These are phyloP conservation scores for Oscheius onirici DNA, from an alignment of 2,888 invertebrate species.

Conservation along the genomic window DNA sequence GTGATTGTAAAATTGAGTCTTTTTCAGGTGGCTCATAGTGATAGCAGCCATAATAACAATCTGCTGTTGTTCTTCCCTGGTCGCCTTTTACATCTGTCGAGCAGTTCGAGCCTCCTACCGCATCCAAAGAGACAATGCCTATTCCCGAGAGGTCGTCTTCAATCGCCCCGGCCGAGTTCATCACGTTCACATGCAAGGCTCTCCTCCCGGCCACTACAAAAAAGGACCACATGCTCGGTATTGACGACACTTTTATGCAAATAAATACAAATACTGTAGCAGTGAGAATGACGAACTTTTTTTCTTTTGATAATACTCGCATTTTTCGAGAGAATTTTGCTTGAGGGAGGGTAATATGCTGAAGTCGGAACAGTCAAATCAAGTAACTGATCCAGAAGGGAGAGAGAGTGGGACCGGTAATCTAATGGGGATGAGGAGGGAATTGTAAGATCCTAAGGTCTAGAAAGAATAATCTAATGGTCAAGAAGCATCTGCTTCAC, in stretches of 20 bases:
- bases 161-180: slow-evolving; percentile 51
- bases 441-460: slow-evolving; percentile 25
- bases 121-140: slow-evolving; percentile 44
- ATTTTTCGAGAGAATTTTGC: slow-evolving; percentile 12
- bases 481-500: slow-evolving; percentile 39
- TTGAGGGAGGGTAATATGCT: neutral
- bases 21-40: slow-evolving; percentile 60
- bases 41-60: slow-evolving; percentile 58
- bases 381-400: no score
- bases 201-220: slow-evolving; percentile 7
- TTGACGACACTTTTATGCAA: neutral
- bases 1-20: no score
- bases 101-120: slow-evolving; percentile 58
- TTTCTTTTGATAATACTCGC: slow-evolving; percentile 4
- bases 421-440: neutral
- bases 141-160: slow-evolving; percentile 46
- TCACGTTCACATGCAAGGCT: slow-evolving; percentile 41
- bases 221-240: slow-evolving; percentile 25
- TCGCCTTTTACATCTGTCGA: slow-evolving; percentile 61
- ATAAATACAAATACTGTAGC: neutral
- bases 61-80: slow-evolving; percentile 57
- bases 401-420: neutral
- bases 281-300: neutral
- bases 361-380: neutral
- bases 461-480: neutral